Base-by-base conservation (phyloP, 1,140 invertebrate genomes). In the Achatina immaculata region DNA sequence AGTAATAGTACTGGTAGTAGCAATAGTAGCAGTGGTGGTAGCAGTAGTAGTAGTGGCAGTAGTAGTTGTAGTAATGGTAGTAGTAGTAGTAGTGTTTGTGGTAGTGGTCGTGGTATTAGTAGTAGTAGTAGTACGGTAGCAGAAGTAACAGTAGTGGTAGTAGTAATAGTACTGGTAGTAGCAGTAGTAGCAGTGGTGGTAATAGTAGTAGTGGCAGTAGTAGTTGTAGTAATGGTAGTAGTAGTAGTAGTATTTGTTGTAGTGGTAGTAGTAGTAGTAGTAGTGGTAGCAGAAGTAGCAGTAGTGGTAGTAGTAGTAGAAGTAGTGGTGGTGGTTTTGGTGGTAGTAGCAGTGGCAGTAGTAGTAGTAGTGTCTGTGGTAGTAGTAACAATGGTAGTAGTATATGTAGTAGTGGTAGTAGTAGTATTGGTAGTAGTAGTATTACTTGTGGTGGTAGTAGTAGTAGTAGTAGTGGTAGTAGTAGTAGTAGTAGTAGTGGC, bases 31-130 rank as follows among this genome's bases (percentile, higher is more conserved):
- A 65, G 62, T 65, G 24, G 62, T 65, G 24, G 62, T 65, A 65
- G 62, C 24, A 65, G 62, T n/a, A 65, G 62, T n/a, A 65, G 62
- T 65, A 65, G 62, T n/a, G 24, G 24, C 34, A 65, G 62, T n/a
- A 65, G 62, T 65, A 65, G 62, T n/a, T 9, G 62, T 65, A 65
- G 62, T n/a, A 65, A 24, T n/a, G 24, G 62, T 65, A 65, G 62
- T n/a, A 45, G 43, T 45, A 45, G 19, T 45, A 45, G 43, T 45
- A 45, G 43, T 19, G 19, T 7, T 45, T 9, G 43, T 19, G 19
- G 43, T 45, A 19, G 7, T 9, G 43, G 7, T 9, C 7, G 7
- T 45, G 19, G 19, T 45, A 45, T 7, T 45, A 45, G 43, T 19
- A 45, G 43, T 19, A 45, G 43, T 19, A 45, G 43, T 45, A n/a